Evolutionary conservation across 2,888 invertebrate species (phyloP).

Genomic region (Eupelmus urozonus): DNA sequence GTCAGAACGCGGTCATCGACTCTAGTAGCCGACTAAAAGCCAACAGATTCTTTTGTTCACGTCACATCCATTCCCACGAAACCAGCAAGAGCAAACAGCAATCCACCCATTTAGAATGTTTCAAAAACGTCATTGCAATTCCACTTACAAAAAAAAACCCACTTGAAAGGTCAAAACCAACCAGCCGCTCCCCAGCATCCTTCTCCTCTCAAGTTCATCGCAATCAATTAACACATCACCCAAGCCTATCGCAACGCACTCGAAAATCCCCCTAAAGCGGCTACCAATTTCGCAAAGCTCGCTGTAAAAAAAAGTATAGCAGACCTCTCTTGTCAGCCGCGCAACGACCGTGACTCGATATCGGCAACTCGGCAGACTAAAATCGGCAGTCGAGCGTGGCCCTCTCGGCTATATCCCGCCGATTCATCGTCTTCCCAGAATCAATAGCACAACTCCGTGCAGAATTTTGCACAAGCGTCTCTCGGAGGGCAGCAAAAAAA

Average conservation of each 20-base stretch:
- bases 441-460: background rate
- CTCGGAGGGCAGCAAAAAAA: background rate
- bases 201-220: conserved; percentile 11
- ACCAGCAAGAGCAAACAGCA: no score
- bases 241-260: conserved; percentile 2
- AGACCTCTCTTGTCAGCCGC: background rate
- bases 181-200: no score
- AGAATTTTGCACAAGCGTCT: background rate
- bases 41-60: no score
- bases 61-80: no score
- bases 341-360: conserved; percentile 24
- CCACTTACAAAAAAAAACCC: no score
- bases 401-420: conserved; percentile 7
- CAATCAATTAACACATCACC: background rate
- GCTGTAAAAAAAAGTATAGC: background rate
- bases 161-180: no score
- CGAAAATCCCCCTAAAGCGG: no score
- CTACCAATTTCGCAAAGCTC: background rate
- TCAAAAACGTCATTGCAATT: no score
- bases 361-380: background rate
- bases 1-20: no score
- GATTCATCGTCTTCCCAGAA: conserved; percentile 44
- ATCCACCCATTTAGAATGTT: no score
- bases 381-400: background rate
- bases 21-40: no score